Conservation (phyloP, 2,797 vertebrate genomes). For the Poeciliopsis infans region DNA sequence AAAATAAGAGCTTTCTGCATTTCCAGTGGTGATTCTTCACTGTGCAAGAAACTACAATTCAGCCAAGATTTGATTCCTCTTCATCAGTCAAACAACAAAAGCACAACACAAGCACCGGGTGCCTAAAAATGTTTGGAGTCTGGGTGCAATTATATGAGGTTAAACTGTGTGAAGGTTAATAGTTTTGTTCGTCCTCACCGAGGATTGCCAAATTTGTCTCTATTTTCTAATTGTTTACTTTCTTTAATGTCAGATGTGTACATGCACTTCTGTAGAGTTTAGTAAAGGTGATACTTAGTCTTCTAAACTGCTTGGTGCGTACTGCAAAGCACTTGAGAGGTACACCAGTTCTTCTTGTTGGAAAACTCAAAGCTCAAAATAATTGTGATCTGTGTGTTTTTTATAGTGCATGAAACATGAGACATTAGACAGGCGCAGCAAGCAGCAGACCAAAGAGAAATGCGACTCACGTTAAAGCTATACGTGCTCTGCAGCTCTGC, state of each 20-base stretch:
- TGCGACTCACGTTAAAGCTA: conserved; percentile 85
- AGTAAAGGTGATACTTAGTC: not conserved
- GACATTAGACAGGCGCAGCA: not conserved
- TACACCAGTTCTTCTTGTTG: not conserved
- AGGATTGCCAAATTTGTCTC: not conserved
- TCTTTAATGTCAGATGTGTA: not conserved
- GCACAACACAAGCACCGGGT: not conserved
- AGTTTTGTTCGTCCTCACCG: not conserved
- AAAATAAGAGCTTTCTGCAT: not conserved
- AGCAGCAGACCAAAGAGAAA: conserved; percentile 11
- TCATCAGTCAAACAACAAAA: not conserved
- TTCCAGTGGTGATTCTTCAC: not conserved
- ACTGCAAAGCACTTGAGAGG: not conserved
- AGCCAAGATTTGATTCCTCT: not conserved
- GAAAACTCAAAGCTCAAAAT: no score
- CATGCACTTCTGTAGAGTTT: not conserved
- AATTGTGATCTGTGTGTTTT: not conserved
- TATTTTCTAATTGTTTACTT: not conserved
- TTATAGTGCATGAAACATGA: not conserved
- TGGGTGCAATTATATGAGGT: not conserved
- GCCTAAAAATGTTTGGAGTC: not conserved
- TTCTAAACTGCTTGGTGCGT: not conserved
- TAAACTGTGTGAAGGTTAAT: not conserved
- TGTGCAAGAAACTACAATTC: not conserved
- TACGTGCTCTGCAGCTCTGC: conserved; percentile 87